These are phyloP conservation scores for Elachura formosa DNA, from an alignment of 2,113 vertebrate genomes.

Conservation along the genomic window DNA sequence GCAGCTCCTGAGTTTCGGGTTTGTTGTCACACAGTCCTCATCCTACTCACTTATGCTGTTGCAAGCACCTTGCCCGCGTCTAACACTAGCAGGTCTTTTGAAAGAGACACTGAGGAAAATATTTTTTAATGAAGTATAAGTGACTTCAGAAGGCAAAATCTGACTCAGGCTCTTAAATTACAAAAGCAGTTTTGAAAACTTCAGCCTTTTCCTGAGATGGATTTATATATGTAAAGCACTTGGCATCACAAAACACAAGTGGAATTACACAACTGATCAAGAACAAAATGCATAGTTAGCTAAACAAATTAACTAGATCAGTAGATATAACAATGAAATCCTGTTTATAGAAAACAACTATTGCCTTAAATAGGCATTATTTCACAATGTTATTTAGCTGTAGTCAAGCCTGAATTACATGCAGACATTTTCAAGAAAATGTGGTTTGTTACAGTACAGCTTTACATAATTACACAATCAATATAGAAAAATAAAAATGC, in stretches of 20 bases:
- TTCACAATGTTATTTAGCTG: background rate
- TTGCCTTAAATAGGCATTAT: background rate
- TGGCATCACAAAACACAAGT: background rate
- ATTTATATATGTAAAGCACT: background rate
- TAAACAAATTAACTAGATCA: background rate
- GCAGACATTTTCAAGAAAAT: background rate
- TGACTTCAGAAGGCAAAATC: background rate
- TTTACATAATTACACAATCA: background rate
- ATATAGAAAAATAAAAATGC: background rate
- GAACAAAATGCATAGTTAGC: background rate
- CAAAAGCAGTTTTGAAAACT: background rate
- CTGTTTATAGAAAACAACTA: background rate
- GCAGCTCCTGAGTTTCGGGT: background rate
- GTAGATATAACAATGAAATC: background rate
- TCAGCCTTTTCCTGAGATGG: background rate
- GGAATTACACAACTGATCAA: background rate
- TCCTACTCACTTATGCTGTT: background rate
- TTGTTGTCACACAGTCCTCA: rapidly evolving
- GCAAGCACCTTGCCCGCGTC: rapidly evolving
- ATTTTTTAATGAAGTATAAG: background rate
- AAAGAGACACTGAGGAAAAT: background rate
- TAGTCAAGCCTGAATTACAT: background rate
- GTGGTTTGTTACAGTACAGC: background rate
- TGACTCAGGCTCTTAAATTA: background rate
- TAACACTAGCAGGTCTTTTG: background rate